Conservation (phyloP, 2,797 vertebrate genomes). For the Artibeus jamaicensis region DNA sequence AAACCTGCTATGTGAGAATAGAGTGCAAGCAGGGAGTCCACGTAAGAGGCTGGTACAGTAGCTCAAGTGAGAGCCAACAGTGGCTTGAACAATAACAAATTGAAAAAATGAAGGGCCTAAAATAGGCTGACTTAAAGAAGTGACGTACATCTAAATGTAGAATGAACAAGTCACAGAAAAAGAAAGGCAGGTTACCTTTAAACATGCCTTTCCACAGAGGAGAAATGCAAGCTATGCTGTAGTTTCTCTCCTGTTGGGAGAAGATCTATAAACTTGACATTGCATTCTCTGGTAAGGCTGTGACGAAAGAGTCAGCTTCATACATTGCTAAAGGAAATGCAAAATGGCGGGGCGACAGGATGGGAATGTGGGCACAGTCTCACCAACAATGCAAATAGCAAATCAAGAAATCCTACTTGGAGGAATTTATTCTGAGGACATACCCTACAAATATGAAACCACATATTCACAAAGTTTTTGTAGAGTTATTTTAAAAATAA, state of each 20-base stretch:
- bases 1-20: background rate
- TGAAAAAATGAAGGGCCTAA: background rate
- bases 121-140: conserved; percentile 20
- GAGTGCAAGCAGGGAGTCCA: background rate
- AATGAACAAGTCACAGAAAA: conserved; percentile 20
- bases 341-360: background rate
- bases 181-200: background rate
- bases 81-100: background rate
- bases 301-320: background rate
- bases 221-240: background rate
- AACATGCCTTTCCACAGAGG: background rate
- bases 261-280: background rate
- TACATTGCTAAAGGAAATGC: background rate
- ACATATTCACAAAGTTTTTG: no score
- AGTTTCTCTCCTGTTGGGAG: background rate
- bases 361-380: background rate
- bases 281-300: background rate
- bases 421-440: background rate
- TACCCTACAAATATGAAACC: no score
- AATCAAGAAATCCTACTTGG: background rate
- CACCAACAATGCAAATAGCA: background rate
- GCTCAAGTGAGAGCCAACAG: background rate
- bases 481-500: background rate
- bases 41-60: no score
- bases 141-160: background rate